These are phyloP conservation scores for Drosophila truncata DNA, from an alignment of 1,140 invertebrate species.

Conservation along the genomic window DNA sequence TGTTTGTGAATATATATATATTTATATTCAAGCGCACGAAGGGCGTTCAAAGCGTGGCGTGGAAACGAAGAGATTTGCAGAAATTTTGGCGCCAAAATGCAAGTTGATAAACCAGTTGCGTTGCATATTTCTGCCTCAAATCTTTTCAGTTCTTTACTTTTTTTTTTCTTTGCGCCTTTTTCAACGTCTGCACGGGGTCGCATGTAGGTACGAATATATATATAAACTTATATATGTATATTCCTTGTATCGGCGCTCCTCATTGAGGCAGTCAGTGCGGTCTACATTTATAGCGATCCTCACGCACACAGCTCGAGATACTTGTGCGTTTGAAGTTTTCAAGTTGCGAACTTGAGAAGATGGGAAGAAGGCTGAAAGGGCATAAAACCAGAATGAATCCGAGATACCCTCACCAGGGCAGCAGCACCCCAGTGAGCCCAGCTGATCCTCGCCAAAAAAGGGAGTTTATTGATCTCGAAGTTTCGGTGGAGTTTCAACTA, in stretches of 20 bases:
- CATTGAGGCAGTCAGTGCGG: constrained; percentile 67
- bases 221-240: constrained; percentile 27
- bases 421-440: constrained; percentile 8
- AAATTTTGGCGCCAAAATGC: constrained; percentile 84
- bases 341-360: constrained; percentile 15
- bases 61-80: constrained; percentile 76
- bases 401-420: constrained; percentile 29
- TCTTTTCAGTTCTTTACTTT: constrained; percentile 22
- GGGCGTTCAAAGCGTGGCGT: constrained; percentile 72
- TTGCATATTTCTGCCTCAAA: constrained; percentile 77
- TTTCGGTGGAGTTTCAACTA: not conserved
- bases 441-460: constrained; percentile 8
- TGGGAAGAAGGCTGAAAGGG: constrained; percentile 25
- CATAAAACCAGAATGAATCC: constrained; percentile 21
- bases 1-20: not conserved
- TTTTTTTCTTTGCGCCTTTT: constrained; percentile 65
- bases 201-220: constrained; percentile 18
- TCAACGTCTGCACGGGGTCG: constrained; percentile 42
- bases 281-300: constrained; percentile 72
- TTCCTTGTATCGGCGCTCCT: constrained; percentile 69
- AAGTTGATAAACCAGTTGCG: constrained; percentile 84
- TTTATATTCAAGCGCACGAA: constrained; percentile 43
- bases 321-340: constrained; percentile 66
- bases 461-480: constrained; percentile 13
- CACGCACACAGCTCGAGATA: constrained; percentile 40